Percentiles rank a stretch among this genome's conserved stretches.
Evolutionary conservation across 1,140 invertebrate genomes (phyloP).

Genomic region (Macrocentrus cingulum): DNA sequence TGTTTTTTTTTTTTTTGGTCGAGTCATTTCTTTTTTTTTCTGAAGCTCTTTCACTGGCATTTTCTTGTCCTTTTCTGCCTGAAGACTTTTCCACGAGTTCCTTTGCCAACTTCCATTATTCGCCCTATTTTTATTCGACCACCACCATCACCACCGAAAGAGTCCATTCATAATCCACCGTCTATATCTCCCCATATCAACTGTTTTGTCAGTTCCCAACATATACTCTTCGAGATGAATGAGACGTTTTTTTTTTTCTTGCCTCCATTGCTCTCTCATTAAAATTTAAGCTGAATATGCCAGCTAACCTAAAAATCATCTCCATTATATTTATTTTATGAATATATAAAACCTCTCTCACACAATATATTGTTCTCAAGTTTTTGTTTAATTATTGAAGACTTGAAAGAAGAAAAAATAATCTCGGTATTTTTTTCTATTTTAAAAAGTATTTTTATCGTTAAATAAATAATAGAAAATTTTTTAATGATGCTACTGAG

Average conservation of each 20-base stretch:
- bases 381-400: too few relatives aligned
- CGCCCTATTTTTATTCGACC: conserved; percentile 33
- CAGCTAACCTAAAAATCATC: neutral
- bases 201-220: conserved; percentile 57
- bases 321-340: conserved; percentile 18
- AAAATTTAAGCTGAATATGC: conserved; percentile 45
- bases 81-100: conserved; percentile 32
- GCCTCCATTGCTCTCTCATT: too few relatives aligned
- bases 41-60: conserved; percentile 10
- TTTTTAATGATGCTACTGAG: too few relatives aligned
- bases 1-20: conserved; percentile 20
- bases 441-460: too few relatives aligned
- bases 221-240: conserved; percentile 42
- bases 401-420: too few relatives aligned
- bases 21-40: conserved; percentile 17
- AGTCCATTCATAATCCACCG: conserved; percentile 50
- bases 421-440: too few relatives aligned
- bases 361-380: too few relatives aligned
- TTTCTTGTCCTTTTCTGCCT: conserved; percentile 10
- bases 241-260: conserved; percentile 50
- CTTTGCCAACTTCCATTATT: conserved; percentile 29
- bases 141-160: too few relatives aligned
- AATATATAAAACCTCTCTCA: conserved; percentile 4
- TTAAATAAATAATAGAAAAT: too few relatives aligned
- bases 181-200: conserved; percentile 55